Percentiles rank a stretch among this genome's conserved stretches.
Conservation (phyloP, 1,140 invertebrate genomes). For the Gerris buenoi region DNA sequence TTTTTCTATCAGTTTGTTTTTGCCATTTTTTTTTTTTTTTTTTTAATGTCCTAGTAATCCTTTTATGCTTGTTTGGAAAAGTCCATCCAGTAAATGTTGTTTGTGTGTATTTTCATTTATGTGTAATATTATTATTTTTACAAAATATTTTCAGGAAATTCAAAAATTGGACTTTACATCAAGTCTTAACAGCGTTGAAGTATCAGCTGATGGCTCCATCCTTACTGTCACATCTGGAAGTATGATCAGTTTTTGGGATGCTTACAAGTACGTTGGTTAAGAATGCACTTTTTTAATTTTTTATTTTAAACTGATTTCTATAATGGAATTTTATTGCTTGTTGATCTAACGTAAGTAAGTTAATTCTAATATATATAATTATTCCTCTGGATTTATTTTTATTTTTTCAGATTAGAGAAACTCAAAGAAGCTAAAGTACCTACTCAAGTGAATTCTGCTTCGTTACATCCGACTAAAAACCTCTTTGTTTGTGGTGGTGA, state of each 20-base stretch:
- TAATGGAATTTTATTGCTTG: no score
- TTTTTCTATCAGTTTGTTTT: no score
- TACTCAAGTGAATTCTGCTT: constrained; percentile 78
- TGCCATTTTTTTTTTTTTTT: no score
- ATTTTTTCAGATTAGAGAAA: constrained; percentile 15
- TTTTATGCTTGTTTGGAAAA: no score
- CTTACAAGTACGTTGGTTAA: constrained; percentile 54
- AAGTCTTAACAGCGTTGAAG: constrained; percentile 74
- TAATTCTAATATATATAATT: no score
- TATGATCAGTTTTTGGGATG: constrained; percentile 63
- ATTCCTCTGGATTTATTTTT: no score
- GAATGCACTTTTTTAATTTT: no score
- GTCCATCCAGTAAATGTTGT: no score
- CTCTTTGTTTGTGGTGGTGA: constrained; percentile 93
- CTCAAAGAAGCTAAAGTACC: constrained; percentile 73
- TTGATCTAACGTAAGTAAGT: no score
- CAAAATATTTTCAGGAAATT: constrained; percentile 43
- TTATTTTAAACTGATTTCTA: no score
- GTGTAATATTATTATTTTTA: not conserved
- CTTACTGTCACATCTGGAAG: constrained; percentile 72
- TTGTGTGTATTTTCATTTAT: no score
- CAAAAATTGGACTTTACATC: constrained; percentile 68
- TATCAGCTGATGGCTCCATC: constrained; percentile 68
- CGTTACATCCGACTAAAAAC: constrained; percentile 72
- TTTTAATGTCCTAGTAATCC: no score